phyloP scores from a whole-genome alignment of 2,797 vertebrate genomes.

The Ambastaia sidthimunki region DNA sequence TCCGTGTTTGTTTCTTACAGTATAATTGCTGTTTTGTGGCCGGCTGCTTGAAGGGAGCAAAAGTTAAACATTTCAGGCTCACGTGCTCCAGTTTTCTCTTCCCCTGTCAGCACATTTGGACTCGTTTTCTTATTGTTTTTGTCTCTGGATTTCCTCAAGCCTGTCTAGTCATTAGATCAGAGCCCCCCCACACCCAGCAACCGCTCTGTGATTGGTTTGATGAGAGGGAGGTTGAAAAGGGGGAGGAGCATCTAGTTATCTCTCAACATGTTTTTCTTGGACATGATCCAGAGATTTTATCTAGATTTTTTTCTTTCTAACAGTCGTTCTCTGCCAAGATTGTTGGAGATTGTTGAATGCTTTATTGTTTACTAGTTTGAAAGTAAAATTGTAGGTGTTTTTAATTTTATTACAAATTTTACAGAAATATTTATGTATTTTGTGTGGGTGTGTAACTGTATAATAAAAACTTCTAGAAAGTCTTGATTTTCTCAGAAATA shows the following conservation, averaged over 20 bases:
- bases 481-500: constrained; percentile 55
- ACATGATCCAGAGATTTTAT: constrained; percentile 67
- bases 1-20: neutral
- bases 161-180: constrained; percentile 22
- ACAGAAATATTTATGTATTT: neutral
- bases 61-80: constrained; percentile 2
- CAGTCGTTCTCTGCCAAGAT: neutral
- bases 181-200: constrained; percentile 74
- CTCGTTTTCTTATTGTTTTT: constrained; percentile 66
- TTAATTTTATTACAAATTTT: neutral
- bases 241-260: constrained; percentile 58
- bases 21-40: neutral
- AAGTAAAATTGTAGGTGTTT: neutral
- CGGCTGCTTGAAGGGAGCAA: neutral
- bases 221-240: constrained; percentile 61
- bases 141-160: constrained; percentile 57
- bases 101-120: constrained; percentile 60
- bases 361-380: constrained; percentile 2
- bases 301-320: constrained; percentile 58
- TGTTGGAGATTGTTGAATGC: too few species aligned
- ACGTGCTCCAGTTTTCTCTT: constrained; percentile 53
- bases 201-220: constrained; percentile 76
- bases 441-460: neutral
- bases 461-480: constrained; percentile 57
- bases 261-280: constrained; percentile 73